Evolutionary conservation across 2,113 vertebrate species (phyloP).

Genomic region (Piprites chloris): DNA sequence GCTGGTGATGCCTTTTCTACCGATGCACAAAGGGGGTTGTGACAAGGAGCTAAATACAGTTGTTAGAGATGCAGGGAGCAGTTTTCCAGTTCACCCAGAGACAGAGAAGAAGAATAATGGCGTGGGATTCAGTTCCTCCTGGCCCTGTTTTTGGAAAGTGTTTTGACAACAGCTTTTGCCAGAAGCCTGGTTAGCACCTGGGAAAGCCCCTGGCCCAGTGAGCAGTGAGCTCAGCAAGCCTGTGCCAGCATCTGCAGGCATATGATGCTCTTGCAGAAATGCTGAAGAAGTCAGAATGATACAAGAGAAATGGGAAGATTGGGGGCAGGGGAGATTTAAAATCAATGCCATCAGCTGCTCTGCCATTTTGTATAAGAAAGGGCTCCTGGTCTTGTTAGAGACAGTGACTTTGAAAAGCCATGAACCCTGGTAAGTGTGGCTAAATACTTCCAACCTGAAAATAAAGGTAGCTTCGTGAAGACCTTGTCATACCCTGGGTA

Average conservation of each 20-base stretch:
- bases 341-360: background rate
- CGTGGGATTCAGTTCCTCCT: background rate
- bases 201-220: background rate
- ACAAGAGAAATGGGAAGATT: background rate
- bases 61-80: background rate
- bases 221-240: background rate
- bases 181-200: background rate
- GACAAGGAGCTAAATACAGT: conserved; percentile 29
- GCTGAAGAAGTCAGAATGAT: background rate
- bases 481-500: background rate
- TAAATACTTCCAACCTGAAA: background rate
- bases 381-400: background rate
- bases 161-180: background rate
- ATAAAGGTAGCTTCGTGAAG: background rate
- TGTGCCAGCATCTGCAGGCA: background rate
- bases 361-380: background rate
- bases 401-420: background rate
- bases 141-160: background rate
- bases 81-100: background rate
- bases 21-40: background rate
- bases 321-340: background rate
- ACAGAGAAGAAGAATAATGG: background rate
- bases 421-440: background rate
- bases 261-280: background rate
- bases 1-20: conserved; percentile 13